Percentiles rank a stretch among this genome's conserved stretches.
Conservation (phyloP, 1,140 invertebrate species). For the Calliopsis andreniformis region DNA sequence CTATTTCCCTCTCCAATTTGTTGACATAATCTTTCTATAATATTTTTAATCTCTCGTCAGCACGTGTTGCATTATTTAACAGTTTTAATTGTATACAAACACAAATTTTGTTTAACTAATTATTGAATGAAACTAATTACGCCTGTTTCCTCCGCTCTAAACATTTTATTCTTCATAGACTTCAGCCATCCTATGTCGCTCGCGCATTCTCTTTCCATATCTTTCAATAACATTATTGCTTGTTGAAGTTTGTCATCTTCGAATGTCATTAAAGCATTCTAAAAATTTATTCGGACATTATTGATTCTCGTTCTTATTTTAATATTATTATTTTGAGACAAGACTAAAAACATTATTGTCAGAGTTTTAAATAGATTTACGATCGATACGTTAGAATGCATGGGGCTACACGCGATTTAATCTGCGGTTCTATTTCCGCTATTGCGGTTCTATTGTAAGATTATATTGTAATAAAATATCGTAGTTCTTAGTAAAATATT, state of each 20-base stretch:
- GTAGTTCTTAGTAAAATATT: too few species aligned
- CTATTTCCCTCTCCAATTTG: slow-evolving; percentile 85
- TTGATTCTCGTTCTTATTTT: background rate
- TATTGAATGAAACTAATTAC: slow-evolving; percentile 74
- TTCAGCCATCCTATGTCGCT: slow-evolving; percentile 84
- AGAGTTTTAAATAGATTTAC: slow-evolving; percentile 9
- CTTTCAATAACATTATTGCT: slow-evolving; percentile 83
- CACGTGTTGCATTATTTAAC: background rate
- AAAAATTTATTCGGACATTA: slow-evolving; percentile 61
- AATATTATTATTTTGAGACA: background rate
- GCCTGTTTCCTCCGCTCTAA: slow-evolving; percentile 72
- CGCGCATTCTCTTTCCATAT: slow-evolving; percentile 85
- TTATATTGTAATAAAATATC: too few species aligned
- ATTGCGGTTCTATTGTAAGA: too few species aligned
- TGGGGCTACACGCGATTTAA: background rate
- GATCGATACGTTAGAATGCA: background rate
- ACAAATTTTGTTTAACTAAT: background rate
- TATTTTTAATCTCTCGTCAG: slow-evolving; percentile 23
- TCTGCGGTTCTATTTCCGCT: background rate
- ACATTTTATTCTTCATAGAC: slow-evolving; percentile 81
- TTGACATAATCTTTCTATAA: slow-evolving; percentile 72
- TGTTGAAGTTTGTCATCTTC: slow-evolving; percentile 86
- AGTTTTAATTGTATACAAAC: background rate
- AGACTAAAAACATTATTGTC: background rate
- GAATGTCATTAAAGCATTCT: slow-evolving; percentile 89